Base-by-base conservation (phyloP, 2,888 invertebrate genomes). In the Lochmaea capreae region DNA sequence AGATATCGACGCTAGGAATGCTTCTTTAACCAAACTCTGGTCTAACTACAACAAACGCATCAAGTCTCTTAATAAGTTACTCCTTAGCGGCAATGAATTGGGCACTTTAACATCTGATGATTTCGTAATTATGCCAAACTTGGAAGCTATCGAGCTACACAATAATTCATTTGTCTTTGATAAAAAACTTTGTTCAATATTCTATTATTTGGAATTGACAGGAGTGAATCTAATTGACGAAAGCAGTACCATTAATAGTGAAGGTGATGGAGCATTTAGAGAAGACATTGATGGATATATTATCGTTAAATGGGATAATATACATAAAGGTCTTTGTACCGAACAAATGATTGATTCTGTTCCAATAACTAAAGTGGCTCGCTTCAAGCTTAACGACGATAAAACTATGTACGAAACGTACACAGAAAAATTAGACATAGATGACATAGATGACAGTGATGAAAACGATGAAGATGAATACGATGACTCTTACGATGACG, bases 1-100 rank as follows among this genome's bases (percentile, higher is more conserved):
- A 42, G 90, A 90, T 82, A 86, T 95, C 69, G 94, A 95, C 82
- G 90, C 93, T 69, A 94, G 93, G 84, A 90, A 91, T 82, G 92
- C 93, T 78, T 90, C 90, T 73, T 85, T 95, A 76, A 89, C 89
- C n/a, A 88, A 91, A 67, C 86, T 95, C 39, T 92, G 94, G 91
- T 89, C 89, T 77, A 83, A 81, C 66, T 78, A 79, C 70, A 80
- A 82, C 42, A 78, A 79, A 10, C 69, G 74, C 59, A 67, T 86
- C 5, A 76, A 76, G 2, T 81, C 83, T 8, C 71, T 91, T n/a
- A 85, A 85, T 43, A 87, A 88, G 11, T 80, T 91, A n/a, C 88
- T 89, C 62, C 83, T 90, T 72, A 90, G 91, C 8, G 88, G 91
- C 77, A 93, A 93, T 81, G 88, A 88, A 69, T 89, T 92, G 59